Evolutionary conservation across 2,113 vertebrate species (phyloP), one percentile per base, ranked within the genome.

Genomic region (Balaeniceps rex): DNA sequence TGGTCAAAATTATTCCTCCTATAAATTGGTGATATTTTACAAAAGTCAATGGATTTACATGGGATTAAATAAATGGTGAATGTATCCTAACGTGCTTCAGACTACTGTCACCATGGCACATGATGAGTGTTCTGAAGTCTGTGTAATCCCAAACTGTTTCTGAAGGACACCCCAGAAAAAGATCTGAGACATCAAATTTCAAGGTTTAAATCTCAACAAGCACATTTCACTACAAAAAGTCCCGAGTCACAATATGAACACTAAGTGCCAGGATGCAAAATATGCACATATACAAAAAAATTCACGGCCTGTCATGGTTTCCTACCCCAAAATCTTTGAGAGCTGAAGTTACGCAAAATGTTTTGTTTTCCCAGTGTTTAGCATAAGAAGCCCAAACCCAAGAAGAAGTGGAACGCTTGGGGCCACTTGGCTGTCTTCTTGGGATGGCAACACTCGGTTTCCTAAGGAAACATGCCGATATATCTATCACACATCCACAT

Each of bases 401-500:
- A 88, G 76, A 65, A 83, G 40, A 77, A 77, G 21, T 18, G 29
- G 42, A 87, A 66, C 47, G n/a, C 3, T 5, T 78, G 69, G 26
- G 42, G 12, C 38, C 33, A 14, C 24, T 79, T 66, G 69, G 14
- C 70, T 80, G 28, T 80, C 87, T 84, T 46, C 60, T 94, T 85
- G 61, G 36, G 52, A 72, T 65, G 57, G 36, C 47, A 92, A 23
- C 34, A 31, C 34, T 82, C 31, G 23, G 31, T 69, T 96, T 89
- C 55, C 44, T 89, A 72, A 68, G 70, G 93, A 94, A 96, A 94
- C 52, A 91, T 76, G 52, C 29, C 11, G 4, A 54, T 94, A 5
- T 87, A 89, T 95, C 94, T 96, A 79, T 93, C 83, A 93, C 77
- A 93, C 65, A 72, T 94, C 77, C 78, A 94, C 87, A 90, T 94